Evolutionary conservation across 2,113 vertebrate species (phyloP), one percentile per base, ranked within the genome.

Genomic region (Chelonoidis abingdonii): DNA sequence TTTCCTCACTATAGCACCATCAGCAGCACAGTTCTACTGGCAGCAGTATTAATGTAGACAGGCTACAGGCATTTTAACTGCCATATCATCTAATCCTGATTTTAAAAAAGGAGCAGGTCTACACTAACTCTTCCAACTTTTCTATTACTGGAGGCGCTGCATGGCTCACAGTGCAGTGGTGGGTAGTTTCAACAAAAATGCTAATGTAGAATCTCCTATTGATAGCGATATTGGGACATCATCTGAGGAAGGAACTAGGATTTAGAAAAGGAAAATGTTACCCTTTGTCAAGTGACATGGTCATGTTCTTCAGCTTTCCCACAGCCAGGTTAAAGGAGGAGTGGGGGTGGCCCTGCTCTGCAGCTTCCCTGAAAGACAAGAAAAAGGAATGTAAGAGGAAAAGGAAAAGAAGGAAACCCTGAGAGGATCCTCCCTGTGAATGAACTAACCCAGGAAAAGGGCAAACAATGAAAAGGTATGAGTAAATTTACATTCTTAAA

Each of bases 261-360:
- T 83, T 25, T 50, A 94, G 38, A 87, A 69, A 54, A 90, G 50
- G 52, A 83, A 90, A 62, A 84, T 16, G 8, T 96, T 96, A 97
- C 97, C 96, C 84, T 91, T 87, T 92, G 90, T 96, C 85, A 29
- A 89, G 25, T 19, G 83, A 76, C 38, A 84, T 1, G 0, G 93
- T 96, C 94, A 92, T 86, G 80, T 96, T 98, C 87, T 93, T 97
- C 87, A 97, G 93, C 65, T 96, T 93, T 38, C 96, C 96, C 80
- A 97, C 49, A 0, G 88, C 95, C 76, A 98, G 80, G 50, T 95
- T 97, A 94, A 98, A 98, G 93, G 97, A 97, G 47, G 95, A 94
- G 4, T 84, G 86, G 1, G 95, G 95, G 56, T 98, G 96, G 83
- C 93, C 93, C 79, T 95, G 94, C 52, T 80, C 81, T 0, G 96